Evolutionary conservation across 2,113 vertebrate genomes (phyloP).

Genomic region (Grallaria varia): DNA sequence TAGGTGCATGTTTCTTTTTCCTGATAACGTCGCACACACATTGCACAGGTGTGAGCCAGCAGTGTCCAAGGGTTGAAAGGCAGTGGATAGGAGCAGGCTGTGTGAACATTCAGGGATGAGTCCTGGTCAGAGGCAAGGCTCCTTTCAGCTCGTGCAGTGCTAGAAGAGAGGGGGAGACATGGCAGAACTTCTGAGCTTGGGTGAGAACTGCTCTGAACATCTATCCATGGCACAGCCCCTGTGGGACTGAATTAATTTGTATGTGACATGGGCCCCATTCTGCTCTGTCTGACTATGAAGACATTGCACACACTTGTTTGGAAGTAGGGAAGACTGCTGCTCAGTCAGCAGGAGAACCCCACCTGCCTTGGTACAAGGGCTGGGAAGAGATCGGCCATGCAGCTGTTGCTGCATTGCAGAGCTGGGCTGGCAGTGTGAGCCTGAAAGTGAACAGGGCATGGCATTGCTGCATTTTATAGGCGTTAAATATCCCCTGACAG

Average conservation of each 20-base stretch:
- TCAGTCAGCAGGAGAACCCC: not conserved
- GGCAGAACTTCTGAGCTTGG: not conserved
- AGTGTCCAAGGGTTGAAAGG: not conserved
- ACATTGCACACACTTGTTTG: rapidly evolving
- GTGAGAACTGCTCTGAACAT: not conserved
- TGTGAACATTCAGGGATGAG: not conserved
- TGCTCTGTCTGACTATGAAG: not conserved
- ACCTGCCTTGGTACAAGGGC: not conserved
- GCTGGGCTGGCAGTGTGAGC: not conserved
- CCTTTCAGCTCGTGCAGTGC: not conserved
- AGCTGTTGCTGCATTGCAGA: slow-evolving; percentile 16
- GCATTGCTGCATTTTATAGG: not conserved
- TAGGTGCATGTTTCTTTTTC: not conserved
- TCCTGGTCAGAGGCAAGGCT: not conserved
- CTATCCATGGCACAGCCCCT: not conserved
- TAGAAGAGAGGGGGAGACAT: not conserved
- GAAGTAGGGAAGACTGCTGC: not conserved
- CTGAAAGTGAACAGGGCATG: not conserved
- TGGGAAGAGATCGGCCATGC: not conserved
- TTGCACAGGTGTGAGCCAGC: not conserved
- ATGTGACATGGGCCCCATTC: rapidly evolving
- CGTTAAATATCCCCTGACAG: not conserved
- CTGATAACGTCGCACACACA: not conserved
- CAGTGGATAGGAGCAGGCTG: not conserved
- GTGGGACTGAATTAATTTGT: not conserved